A percentile compares a stretch with the other conserved stretches of the same genome.
phyloP scores from a whole-genome alignment of 2,888 invertebrate species.

The Meta bourneti region DNA sequence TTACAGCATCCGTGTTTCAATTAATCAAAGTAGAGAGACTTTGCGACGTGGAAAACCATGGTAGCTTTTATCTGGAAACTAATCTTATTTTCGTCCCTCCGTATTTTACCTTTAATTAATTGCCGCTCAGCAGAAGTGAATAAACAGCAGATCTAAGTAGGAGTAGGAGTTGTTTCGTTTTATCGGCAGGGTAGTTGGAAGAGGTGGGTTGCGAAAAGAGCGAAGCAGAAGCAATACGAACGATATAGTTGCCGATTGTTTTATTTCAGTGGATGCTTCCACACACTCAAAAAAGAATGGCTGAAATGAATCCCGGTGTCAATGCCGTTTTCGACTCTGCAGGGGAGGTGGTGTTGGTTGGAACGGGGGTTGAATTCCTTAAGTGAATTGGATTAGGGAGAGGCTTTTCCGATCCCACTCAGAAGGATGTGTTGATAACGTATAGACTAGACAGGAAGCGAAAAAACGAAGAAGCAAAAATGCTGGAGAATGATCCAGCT shows the following conservation, averaged over 20 bases:
- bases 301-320: neutral
- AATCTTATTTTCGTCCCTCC: slow-evolving; percentile 53
- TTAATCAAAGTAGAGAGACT: slow-evolving; percentile 35
- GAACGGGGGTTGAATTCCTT: slow-evolving; percentile 17
- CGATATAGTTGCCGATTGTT: slow-evolving; percentile 30
- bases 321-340: neutral
- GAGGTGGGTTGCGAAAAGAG: neutral
- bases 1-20: slow-evolving; percentile 45
- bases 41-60: slow-evolving; percentile 7
- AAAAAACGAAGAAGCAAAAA: neutral
- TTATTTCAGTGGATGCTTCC: slow-evolving; percentile 4
- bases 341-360: neutral
- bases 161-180: neutral
- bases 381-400: slow-evolving; percentile 37
- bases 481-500: neutral
- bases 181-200: neutral
- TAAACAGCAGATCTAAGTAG: slow-evolving; percentile 29
- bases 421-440: neutral
- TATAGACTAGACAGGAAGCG: neutral
- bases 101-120: slow-evolving; percentile 56
- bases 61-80: slow-evolving; percentile 17
- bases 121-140: slow-evolving; percentile 36
- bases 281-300: neutral
- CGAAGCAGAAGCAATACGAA: neutral
- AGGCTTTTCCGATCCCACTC: neutral